Evolutionary conservation across 2,797 vertebrate genomes (phyloP), one percentile per base, ranked within the genome.

Genomic region (Parotocinclus haroldoi): DNA sequence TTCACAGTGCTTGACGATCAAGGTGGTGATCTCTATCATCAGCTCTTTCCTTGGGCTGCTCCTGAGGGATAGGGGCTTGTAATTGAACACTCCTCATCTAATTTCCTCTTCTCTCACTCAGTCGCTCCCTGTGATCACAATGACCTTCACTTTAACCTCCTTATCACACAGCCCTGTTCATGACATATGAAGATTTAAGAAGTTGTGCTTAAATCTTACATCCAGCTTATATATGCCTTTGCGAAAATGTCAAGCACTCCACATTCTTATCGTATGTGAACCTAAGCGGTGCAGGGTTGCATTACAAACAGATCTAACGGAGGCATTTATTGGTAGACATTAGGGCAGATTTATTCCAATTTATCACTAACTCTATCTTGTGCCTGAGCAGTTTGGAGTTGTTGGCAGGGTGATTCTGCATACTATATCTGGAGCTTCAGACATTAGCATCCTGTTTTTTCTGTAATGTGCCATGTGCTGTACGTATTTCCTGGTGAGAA

Each of bases 1-100:
- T 81, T 79, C 68, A 76, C 74, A 75, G 75, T 65, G 76, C 77
- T 75, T 79, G 80, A 76, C 73, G 72, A 78, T 79, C 78, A 79
- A 75, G 69, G 72, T 73, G 74, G 76, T 69, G 76, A 78, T 78
- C 74, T 76, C 75, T 69, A 63, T 70, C 74, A 65, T 59, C 68
- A 57, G 46, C 63, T 63, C 62, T 66, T 72, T 66, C 65, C 46
- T 68, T 59, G 17, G 58, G 69, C 66, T 54, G 46, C 51, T 74
- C 69, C 74, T 70, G 54, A 7, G 65, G 72, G 71, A 77, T 58
- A 51, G 48, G 40, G 40, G 71, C 58, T 66, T 75, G 71, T 77
- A 77, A 77, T 77, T 79, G 73, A 66, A 72, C 66, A 63, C 71
- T 73, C 71, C 69, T 77, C 75, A 71, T 63, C 60, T 73, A 63